phyloP scores from a whole-genome alignment of 1,140 invertebrate species.

The Diploscapter pachys region DNA sequence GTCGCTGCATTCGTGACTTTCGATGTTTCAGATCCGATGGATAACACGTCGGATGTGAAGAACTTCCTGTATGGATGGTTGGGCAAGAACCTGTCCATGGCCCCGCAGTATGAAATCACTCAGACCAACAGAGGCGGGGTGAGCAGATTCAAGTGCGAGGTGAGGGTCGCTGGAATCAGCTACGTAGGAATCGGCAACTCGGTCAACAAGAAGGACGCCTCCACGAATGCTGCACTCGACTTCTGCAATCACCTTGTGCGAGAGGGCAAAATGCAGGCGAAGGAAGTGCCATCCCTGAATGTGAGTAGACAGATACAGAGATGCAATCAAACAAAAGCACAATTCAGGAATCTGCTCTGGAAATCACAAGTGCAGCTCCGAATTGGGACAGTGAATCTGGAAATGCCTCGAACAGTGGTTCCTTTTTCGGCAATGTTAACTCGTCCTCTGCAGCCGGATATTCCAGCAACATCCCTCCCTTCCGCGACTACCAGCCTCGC shows the following conservation, averaged over 20 bases:
- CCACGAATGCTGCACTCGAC: slow-evolving; percentile 25
- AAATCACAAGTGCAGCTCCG: too few species aligned
- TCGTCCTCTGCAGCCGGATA: too few species aligned
- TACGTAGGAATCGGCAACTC: slow-evolving; percentile 27
- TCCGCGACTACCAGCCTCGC: too few species aligned
- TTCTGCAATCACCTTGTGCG: slow-evolving; percentile 19
- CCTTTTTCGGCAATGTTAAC: too few species aligned
- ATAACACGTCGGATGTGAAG: background rate
- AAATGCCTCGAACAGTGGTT: too few species aligned
- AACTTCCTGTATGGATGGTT: slow-evolving; percentile 25
- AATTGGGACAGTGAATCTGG: too few species aligned
- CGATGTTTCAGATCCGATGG: too few species aligned
- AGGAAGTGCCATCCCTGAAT: slow-evolving; percentile 9
- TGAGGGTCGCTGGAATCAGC: slow-evolving; percentile 9
- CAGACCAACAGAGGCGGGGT: background rate
- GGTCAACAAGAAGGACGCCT: slow-evolving; percentile 25
- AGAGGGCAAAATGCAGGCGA: slow-evolving; percentile 17
- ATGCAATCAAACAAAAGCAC: too few species aligned
- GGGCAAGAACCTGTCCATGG: slow-evolving; percentile 12
- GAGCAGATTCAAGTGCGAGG: slow-evolving; percentile 18
- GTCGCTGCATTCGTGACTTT: too few species aligned
- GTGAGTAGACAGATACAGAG: background rate
- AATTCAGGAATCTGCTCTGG: too few species aligned
- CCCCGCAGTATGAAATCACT: slow-evolving; percentile 10
- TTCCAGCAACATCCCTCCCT: too few species aligned